Base-by-base conservation (phyloP, 2,113 vertebrate species). In the Oceanodroma tethys region DNA sequence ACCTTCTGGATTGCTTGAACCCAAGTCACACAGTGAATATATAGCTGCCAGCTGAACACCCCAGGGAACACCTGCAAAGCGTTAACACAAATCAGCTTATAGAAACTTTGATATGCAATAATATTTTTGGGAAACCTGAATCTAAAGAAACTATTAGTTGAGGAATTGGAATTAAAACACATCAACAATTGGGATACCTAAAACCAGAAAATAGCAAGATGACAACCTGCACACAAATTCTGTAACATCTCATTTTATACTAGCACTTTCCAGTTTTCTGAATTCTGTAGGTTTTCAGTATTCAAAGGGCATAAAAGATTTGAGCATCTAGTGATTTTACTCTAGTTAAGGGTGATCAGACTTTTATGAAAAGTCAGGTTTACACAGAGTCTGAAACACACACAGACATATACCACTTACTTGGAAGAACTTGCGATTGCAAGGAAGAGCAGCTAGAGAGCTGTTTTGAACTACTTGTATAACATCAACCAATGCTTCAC, bases 21-120 rank as follows among this genome's bases (percentile, higher is more conserved):
- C 98, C 93, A 99, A 83, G 87, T 99, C 99, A 63, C 98, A 99
- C 42, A 99, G 98, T 38, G 99, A 98, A 86, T 99, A 99, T 81
- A 99, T 53, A 0, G 99, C 99, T n/a, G 99, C 99, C 85, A 99
- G 96, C 96, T 99, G 99, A 63, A 99, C 98, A 22, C 98, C 98
- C 99, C 99, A 99, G 2, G 99, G 98, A 38, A 99, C 98, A 94
- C 98, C 99, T 99, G 96, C 20, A 98, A 96, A 90, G 82, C 68
- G 50, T 66, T 67, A 82, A 55, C 13, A 82, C 17, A 52, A 26
- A 43, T 60, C 50, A 68, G 32, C 32, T 40, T 47, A 59, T 0
- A 55, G 73, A 72, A 79, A 62, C 32, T 74, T 56, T 34, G 21
- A 45, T 20, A 63, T 9, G 21, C 11, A 71, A 13, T 23, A 9